Evolutionary conservation across 2,113 vertebrate species (phyloP).

Genomic region (Nipponia nippon): DNA sequence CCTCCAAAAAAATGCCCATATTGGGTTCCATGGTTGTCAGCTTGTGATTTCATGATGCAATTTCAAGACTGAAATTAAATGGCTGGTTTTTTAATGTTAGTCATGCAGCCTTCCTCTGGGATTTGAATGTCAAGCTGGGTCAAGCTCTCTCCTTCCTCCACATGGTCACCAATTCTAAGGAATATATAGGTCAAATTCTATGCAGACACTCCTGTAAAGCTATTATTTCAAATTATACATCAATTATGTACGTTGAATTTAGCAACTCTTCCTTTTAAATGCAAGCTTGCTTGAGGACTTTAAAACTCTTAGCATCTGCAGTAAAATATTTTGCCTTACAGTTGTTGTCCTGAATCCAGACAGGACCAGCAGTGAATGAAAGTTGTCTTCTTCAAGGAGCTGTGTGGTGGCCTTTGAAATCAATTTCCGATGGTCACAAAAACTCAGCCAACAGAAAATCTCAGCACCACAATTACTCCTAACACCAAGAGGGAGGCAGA

Average conservation of each 20-base stretch:
- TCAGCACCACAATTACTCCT: neutral
- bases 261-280: conserved; percentile 59
- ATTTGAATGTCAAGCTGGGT: conserved; percentile 40
- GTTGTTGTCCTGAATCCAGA: neutral
- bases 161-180: neutral
- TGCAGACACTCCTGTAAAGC: conserved; percentile 31
- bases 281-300: conserved; percentile 15
- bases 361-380: neutral
- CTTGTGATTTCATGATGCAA: neutral
- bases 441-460: neutral
- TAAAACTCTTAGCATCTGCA: neutral
- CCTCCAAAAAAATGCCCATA: neutral
- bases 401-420: neutral
- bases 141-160: conserved; percentile 35
- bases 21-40: neutral
- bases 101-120: conserved; percentile 25
- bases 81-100: neutral
- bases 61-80: conserved; percentile 18
- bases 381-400: neutral
- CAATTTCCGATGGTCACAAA: neutral
- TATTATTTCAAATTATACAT: conserved; percentile 43
- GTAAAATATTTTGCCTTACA: neutral
- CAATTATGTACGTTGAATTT: conserved; percentile 33
- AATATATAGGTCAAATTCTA: conserved; percentile 52
- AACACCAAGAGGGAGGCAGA: neutral